These are phyloP conservation scores for Dermatophagoides farinae DNA, from an alignment of 1,140 invertebrate species.

Conservation along the genomic window DNA sequence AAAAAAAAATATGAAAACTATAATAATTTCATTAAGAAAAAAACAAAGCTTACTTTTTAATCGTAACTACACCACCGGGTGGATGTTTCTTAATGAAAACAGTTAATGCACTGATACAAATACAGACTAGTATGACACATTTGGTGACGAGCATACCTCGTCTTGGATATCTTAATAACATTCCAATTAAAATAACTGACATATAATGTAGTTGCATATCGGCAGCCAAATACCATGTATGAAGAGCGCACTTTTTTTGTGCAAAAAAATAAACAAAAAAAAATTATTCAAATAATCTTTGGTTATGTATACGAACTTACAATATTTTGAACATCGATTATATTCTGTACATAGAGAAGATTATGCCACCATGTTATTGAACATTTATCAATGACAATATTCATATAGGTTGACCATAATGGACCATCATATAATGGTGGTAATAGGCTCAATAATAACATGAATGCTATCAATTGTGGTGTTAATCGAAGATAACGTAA, in stretches of 20 bases:
- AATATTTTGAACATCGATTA: constrained; percentile 9
- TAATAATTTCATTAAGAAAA: not conserved
- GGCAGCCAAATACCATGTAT: constrained; percentile 25
- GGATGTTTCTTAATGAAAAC: not conserved
- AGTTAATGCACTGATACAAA: not conserved
- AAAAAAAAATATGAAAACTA: not conserved
- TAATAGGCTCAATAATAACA: constrained; percentile 2
- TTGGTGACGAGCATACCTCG: not conserved
- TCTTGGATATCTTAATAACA: constrained; percentile 17
- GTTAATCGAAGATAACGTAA: constrained; percentile 4
- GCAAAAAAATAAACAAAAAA: not conserved
- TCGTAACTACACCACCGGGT: not conserved
- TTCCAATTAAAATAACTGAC: constrained; percentile 20
- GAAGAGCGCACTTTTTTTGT: constrained; percentile 21
- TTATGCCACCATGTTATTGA: constrained; percentile 13
- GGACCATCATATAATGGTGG: constrained; percentile 10
- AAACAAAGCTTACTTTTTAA: not conserved
- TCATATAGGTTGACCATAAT: not conserved
- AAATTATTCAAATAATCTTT: not conserved
- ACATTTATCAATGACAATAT: not conserved
- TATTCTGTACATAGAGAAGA: constrained; percentile 9
- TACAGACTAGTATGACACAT: not conserved
- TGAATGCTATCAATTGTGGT: not conserved
- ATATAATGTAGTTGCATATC: constrained; percentile 26
- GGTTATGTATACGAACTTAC: not conserved